Evolutionary conservation across 2,888 invertebrate genomes (phyloP), one percentile per base, ranked within the genome.

Genomic region (Clunio marinus): DNA sequence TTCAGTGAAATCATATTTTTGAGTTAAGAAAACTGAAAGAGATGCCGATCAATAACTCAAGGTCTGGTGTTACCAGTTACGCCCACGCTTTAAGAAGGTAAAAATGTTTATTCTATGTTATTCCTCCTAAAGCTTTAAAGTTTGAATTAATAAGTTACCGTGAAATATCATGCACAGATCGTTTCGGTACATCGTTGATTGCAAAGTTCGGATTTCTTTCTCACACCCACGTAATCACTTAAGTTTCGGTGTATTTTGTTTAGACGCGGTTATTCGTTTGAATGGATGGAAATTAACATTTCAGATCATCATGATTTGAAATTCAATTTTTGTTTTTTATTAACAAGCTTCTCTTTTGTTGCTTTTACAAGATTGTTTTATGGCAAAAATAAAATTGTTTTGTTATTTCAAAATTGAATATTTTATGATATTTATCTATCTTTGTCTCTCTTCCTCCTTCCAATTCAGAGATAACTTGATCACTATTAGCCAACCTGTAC

Each of bases 11-110:
- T 7, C 32, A 7, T 32, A 7, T 32, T 32, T 32, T 32, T 5
- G 32, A 32, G 32, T 7, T 10, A 32, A 51, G 51, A 51, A 17
- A 51, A 8, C 8, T 24, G 41, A 41, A 41, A 41, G 15, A 20
- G 62, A 62, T 62, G 62, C 62, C 62, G 24, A 62, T 62, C 17
- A 59, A 27, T 22, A 62, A 62, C 41, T 41, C 62, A 41, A 62
- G 62, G 41, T 35, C 37, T 10, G 22, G 37, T 22, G 24, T 37
- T 62, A 37, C 17, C 5, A 51, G 15, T 24, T 37, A 25, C 62
- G 22, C 41, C 62, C 37, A 62, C 62, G 58, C 28, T 13, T 1
- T 15, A n/a, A 13, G 27, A 62, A 62, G 62, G 41, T 62, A n/a
- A 37, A n/a, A 22, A 20, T 51, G 24, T 22, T 51, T 51, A 8